phyloP scores from a whole-genome alignment of 2,797 vertebrate genomes.

The Myioborus melanocephalus region DNA sequence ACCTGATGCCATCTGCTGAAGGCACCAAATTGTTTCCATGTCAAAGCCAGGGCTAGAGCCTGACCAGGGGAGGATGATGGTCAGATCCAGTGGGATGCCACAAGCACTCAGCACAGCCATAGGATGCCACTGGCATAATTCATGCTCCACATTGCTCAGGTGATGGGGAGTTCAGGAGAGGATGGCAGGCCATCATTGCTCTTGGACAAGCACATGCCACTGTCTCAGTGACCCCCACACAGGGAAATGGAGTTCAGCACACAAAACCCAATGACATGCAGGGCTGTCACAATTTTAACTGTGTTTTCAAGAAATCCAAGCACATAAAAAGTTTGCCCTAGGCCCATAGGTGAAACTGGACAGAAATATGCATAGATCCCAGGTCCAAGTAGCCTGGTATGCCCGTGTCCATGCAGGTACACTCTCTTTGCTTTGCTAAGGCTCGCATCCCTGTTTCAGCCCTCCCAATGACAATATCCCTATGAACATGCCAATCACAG shows the following conservation, averaged over 20 bases:
- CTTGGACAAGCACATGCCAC: neutral
- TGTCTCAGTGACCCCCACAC: accelerated
- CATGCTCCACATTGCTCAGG: accelerated
- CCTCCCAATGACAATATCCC: neutral
- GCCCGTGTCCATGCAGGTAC: neutral
- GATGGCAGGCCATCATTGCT: neutral
- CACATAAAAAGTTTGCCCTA: neutral
- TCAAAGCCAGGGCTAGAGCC: neutral
- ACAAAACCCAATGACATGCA: neutral
- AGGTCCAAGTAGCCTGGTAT: neutral
- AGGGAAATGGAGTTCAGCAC: neutral
- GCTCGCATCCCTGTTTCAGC: neutral
- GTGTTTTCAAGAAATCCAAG: neutral
- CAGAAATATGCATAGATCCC: neutral
- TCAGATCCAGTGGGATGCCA: neutral
- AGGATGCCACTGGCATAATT: neutral
- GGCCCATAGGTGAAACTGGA: neutral
- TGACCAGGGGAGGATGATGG: neutral
- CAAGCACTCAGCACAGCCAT: neutral
- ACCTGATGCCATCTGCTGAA: neutral
- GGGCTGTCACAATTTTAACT: neutral
- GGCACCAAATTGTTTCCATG: neutral
- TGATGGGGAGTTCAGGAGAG: neutral
- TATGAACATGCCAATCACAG: neutral
- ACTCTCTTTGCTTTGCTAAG: neutral